Evolutionary conservation across 2,113 vertebrate genomes (phyloP).

Genomic region (Pachypanchax playfairii): DNA sequence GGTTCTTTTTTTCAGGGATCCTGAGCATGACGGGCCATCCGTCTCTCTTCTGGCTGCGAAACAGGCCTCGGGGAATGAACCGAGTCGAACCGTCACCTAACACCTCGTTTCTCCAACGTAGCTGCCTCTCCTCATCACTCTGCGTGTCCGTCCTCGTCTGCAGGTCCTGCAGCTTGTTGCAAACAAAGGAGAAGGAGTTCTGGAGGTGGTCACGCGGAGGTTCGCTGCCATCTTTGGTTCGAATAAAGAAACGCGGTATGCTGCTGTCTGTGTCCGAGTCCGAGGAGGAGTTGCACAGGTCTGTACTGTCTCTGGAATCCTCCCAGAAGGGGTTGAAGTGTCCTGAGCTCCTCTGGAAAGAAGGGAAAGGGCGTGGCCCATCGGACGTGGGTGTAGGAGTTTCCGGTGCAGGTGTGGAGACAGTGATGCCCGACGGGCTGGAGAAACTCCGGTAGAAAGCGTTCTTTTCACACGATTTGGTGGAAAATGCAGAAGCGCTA

Average conservation of each 20-base stretch:
- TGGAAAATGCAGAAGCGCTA: constrained; percentile 72
- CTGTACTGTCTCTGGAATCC: constrained; percentile 68
- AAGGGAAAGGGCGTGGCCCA: constrained; percentile 68
- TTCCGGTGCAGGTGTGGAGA: constrained; percentile 60
- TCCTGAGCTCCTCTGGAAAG: constrained; percentile 81
- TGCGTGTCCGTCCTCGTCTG: constrained; percentile 63
- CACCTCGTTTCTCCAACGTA: constrained; percentile 31
- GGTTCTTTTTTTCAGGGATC: constrained; percentile 97
- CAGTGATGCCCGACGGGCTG: constrained; percentile 55
- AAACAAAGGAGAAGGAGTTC: constrained; percentile 87
- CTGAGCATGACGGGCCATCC: constrained; percentile 96
- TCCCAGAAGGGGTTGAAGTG: constrained; percentile 92
- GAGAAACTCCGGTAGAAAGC: constrained; percentile 75
- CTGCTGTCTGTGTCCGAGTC: constrained; percentile 61
- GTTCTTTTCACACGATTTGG: constrained; percentile 76
- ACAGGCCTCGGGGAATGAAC: constrained; percentile 82
- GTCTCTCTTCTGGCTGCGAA: constrained; percentile 82
- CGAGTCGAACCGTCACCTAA: constrained; percentile 59
- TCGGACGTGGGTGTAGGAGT: constrained; percentile 50
- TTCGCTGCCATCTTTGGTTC: constrained; percentile 78
- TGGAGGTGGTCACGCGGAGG: constrained; percentile 88
- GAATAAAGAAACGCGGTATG: constrained; percentile 81
- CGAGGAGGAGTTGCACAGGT: constrained; percentile 70
- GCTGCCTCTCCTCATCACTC: constrained; percentile 40
- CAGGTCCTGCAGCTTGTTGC: constrained; percentile 87